phyloP scores from a whole-genome alignment of 2,113 vertebrate species.

The Zapornia atra region DNA sequence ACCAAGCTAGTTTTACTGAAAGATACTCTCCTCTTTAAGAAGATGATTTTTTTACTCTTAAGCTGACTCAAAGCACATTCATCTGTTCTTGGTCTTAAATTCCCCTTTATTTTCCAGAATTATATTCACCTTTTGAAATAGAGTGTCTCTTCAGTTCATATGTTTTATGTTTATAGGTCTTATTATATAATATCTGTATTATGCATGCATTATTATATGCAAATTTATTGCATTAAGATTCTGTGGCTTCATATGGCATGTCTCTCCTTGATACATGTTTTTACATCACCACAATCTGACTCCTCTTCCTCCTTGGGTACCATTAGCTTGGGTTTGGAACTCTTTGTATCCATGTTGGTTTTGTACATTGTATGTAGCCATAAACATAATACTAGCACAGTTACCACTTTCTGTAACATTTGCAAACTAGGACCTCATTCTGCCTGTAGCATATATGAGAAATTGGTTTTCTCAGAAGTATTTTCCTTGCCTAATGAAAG shows the following conservation, averaged over 20 bases:
- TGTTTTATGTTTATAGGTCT: background rate
- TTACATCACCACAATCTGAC: background rate
- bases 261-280: background rate
- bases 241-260: background rate
- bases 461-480: background rate
- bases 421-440: background rate
- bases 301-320: background rate
- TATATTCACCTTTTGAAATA: background rate
- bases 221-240: background rate
- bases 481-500: background rate
- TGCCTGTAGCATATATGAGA: background rate
- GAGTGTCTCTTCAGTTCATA: background rate
- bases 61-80: background rate
- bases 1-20: background rate
- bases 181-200: background rate
- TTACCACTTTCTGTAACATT: background rate
- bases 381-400: background rate
- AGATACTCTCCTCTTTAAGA: background rate
- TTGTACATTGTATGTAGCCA: accelerated
- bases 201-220: background rate
- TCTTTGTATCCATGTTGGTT: background rate
- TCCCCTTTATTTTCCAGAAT: background rate
- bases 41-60: background rate
- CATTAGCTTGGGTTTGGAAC: background rate
- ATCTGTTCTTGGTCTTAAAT: background rate